Base-by-base conservation (phyloP, 2,113 vertebrate genomes). In the Syrmaticus mikado region DNA sequence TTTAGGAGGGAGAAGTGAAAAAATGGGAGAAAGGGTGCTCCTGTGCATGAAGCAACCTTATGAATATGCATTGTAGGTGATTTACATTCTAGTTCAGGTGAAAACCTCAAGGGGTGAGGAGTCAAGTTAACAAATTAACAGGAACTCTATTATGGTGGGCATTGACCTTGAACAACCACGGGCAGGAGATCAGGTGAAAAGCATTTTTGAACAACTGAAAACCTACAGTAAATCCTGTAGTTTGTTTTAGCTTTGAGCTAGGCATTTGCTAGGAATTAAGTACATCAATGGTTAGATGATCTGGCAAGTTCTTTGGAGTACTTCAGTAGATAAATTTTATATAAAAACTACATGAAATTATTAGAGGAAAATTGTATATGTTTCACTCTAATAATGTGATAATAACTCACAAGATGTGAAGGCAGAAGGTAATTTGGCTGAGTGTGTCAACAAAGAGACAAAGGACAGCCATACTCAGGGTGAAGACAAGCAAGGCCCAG, bases 131-230 rank as follows among this genome's bases (percentile, higher is more conserved):
- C 15, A 62, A 62, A 8, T 27, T 27, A 62, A 6, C 5, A 19
- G 20, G 40, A 45, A 16, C 1, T 2, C 6, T 64, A 0, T 52
- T 46, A 13, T 4, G 4, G 32, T 45, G 15, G 11, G 3, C 8
- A 25, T 80, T 77, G 55, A 25, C 7, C 58, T 74, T 41, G 43
- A 76, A 52, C 8, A 11, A 55, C 27, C 24, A 20, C 60, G 74
- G 14, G 0, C 1, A 46, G 21, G 28, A 46, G 3, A 67, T 64
- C 22, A 19, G 2, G 2, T 58, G 6, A 65, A 70, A 73, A 3
- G 7, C 36, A 17, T 57, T 32, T 89, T 86, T 52, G 62, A 90
- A 19, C 28, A 19, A 10, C 7, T 50, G 43, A 14, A 76, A 90
- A 36, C 7, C 12, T 75, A 75, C 27, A 28, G 27, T 53, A 30